Evolutionary conservation across 1,140 invertebrate genomes (phyloP).

Genomic region (Watersipora subatra): DNA sequence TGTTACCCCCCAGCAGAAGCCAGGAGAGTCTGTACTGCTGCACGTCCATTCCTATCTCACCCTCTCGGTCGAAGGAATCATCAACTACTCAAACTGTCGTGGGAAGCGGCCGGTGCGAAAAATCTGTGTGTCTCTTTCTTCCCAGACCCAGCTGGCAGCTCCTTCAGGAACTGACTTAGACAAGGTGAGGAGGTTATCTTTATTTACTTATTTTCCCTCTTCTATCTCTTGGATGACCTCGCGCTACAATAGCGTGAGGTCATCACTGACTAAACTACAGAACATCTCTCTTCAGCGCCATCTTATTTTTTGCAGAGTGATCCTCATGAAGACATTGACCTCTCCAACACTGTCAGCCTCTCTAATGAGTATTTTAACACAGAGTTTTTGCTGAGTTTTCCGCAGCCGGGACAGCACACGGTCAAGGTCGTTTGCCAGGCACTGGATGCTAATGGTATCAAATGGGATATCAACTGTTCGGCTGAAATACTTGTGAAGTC

Average conservation of each 20-base stretch:
- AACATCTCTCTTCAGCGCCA: too few species aligned
- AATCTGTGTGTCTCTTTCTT: too few species aligned
- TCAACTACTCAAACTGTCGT: constrained; percentile 30
- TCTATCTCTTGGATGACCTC: too few species aligned
- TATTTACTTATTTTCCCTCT: too few species aligned
- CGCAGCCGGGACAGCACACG: constrained; percentile 41
- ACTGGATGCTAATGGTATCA: constrained; percentile 54
- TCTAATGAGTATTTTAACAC: constrained; percentile 67
- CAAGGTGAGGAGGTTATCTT: too few species aligned
- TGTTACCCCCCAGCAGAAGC: constrained; percentile 65
- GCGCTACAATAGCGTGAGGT: too few species aligned
- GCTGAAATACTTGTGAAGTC: constrained; percentile 55
- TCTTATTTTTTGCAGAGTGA: too few species aligned
- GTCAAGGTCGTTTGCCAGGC: constrained; percentile 58
- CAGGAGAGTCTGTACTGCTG: constrained; percentile 60
- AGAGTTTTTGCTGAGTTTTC: constrained; percentile 55
- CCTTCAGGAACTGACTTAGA: too few species aligned
- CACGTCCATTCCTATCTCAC: constrained; percentile 62
- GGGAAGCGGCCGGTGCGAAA: background rate
- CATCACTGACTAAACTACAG: too few species aligned
- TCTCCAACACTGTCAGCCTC: constrained; percentile 48
- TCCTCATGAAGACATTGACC: too few species aligned
- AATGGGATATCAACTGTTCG: constrained; percentile 62
- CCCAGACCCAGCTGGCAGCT: too few species aligned
- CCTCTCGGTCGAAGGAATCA: constrained; percentile 72